Conservation (phyloP, 2,113 vertebrate genomes). For the Callorhinus ursinus region DNA sequence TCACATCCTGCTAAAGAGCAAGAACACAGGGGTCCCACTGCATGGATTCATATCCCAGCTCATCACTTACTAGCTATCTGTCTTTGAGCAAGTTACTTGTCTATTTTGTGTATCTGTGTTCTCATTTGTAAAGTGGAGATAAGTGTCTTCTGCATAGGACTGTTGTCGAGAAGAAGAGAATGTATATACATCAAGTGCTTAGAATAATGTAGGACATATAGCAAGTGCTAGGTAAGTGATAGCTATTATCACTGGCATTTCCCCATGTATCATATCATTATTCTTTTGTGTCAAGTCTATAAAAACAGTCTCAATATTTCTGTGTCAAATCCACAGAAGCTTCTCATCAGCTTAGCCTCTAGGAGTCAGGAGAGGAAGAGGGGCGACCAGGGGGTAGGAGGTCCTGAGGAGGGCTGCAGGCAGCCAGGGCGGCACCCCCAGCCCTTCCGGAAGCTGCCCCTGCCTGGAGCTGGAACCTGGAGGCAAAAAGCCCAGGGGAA, state of each 20-base stretch:
- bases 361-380: background rate
- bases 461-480: background rate
- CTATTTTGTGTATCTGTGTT: background rate
- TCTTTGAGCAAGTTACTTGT: background rate
- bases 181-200: background rate
- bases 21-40: background rate
- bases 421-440: background rate
- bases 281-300: background rate
- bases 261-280: background rate
- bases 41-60: background rate
- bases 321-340: background rate
- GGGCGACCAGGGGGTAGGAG: background rate
- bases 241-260: background rate
- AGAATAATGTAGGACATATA: background rate
- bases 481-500: constrained; percentile 34
- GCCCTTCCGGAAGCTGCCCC: background rate
- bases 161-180: background rate
- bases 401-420: background rate
- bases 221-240: background rate
- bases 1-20: background rate
- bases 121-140: background rate
- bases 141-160: background rate
- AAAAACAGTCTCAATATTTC: constrained; percentile 40
- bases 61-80: background rate
- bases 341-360: background rate